Evolutionary conservation across 1,140 invertebrate species (phyloP), one percentile per base, ranked within the genome.

Genomic region (Metaphire vulgaris): DNA sequence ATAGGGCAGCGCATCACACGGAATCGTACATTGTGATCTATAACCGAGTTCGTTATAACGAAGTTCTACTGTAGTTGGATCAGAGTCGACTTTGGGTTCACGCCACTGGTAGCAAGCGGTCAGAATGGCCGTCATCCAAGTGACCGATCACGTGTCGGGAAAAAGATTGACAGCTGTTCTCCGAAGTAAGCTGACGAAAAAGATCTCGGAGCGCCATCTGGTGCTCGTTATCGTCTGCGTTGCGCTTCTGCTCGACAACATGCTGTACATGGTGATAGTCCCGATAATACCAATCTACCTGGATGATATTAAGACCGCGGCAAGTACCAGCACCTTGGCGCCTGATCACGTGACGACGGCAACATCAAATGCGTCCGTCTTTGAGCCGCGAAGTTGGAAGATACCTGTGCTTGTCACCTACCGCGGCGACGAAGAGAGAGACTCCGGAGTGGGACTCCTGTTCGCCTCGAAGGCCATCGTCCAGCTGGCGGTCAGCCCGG

Each of bases 221-320:
- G 92, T 99, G 75, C 87, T 99, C 76, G 91, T 99, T 0, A 98
- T 99, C 78, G 98, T 99, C 0, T 98, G 94, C 65, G 94, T 99
- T 78, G 98, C 97, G 0, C 88, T 99, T 76, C 88, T 99, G 30
- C 79, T 88, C 73, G 87, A 87, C 80, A 87, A 87, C 78, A 87
- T 99, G 98, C 87, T 99, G 70, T 99, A 99, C 86, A 99, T 99
- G 98, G 98, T 99, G 33, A 99, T 99, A 73, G 97, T 99, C 64
- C 97, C 97, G 30, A 99, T 99, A 65, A 98, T 99, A 80, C 97
- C 96, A 14, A 94, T 97, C 85, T 98, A 98, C 85, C 87, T 99
- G 75, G 89, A 95, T 64, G 91, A 92, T 80, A 92, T 98, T n/a
- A n/a, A n/a, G 31, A 93, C 93, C 29, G 90, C 93, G 14, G 96